Evolutionary conservation across 2,797 vertebrate genomes (phyloP).

Genomic region (Melanotaenia boesemani): DNA sequence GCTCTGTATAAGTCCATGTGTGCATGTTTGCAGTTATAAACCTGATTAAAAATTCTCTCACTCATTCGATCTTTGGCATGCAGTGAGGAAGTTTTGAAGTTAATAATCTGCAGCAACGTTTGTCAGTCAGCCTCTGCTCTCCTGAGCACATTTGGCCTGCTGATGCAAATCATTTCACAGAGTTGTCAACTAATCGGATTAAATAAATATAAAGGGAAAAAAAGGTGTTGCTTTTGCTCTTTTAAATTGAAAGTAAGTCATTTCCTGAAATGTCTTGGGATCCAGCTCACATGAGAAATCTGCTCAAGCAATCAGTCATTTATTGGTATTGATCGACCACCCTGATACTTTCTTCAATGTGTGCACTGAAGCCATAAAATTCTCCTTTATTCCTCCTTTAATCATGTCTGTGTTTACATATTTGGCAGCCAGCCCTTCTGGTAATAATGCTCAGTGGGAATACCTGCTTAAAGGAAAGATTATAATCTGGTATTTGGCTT

Average conservation of each 20-base stretch:
- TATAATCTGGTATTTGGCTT: conserved; percentile 12
- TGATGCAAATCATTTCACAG: not conserved
- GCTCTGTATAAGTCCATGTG: not conserved
- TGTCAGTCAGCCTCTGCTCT: not conserved
- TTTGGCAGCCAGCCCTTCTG: conserved; percentile 11
- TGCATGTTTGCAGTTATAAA: not conserved
- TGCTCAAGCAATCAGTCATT: conserved; percentile 10
- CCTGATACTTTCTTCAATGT: conserved; percentile 9
- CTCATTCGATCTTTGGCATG: not conserved
- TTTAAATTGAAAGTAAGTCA: not conserved
- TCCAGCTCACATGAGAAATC: not conserved
- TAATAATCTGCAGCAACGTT: not conserved
- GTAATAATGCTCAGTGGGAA: conserved; percentile 25
- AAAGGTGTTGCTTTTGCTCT: not conserved
- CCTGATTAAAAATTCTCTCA: not conserved
- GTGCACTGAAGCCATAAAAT: conserved; percentile 16
- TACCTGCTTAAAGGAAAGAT: conserved; percentile 34
- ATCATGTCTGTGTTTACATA: conserved; percentile 19
- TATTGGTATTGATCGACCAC: conserved; percentile 25
- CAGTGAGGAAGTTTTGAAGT: not conserved
- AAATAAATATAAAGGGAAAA: not conserved
- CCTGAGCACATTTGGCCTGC: not conserved
- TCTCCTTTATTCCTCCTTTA: conserved; percentile 17
- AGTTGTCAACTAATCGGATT: not conserved
- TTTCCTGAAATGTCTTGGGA: conserved; percentile 21